Conservation (phyloP, 2,113 vertebrate genomes). For the Malurus elegans region DNA sequence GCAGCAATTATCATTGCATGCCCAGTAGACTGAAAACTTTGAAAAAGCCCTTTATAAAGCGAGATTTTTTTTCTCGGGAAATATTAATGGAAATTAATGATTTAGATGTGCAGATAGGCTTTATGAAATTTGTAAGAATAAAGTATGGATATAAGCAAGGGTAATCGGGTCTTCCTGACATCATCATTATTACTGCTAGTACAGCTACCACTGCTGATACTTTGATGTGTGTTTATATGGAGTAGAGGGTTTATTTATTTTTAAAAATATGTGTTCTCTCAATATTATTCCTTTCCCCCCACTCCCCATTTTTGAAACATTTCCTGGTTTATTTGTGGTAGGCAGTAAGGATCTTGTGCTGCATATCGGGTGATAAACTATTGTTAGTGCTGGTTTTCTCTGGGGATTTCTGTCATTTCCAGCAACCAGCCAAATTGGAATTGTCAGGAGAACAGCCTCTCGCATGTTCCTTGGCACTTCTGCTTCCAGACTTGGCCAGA, state of each 20-base stretch:
- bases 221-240: background rate
- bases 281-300: background rate
- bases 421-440: slow-evolving; percentile 58
- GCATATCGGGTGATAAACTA: background rate
- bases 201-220: background rate
- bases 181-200: background rate
- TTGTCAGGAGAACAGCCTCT: slow-evolving; percentile 65
- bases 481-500: slow-evolving; percentile 38
- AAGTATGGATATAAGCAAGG: background rate
- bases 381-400: slow-evolving; percentile 21
- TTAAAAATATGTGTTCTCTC: background rate
- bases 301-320: background rate
- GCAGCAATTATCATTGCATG: slow-evolving; percentile 50
- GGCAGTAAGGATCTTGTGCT: background rate
- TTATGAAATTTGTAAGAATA: background rate
- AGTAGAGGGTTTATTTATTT: background rate
- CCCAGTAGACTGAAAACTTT: slow-evolving; percentile 61
- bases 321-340: background rate
- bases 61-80: background rate
- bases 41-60: background rate
- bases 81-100: slow-evolving; percentile 25
- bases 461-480: slow-evolving; percentile 58
- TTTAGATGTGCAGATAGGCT: slow-evolving; percentile 27
- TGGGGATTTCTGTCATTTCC: slow-evolving; percentile 36
- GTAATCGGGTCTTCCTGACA: background rate